phyloP scores from a whole-genome alignment of 1,140 invertebrate genomes.

The Brachionus angularis region DNA sequence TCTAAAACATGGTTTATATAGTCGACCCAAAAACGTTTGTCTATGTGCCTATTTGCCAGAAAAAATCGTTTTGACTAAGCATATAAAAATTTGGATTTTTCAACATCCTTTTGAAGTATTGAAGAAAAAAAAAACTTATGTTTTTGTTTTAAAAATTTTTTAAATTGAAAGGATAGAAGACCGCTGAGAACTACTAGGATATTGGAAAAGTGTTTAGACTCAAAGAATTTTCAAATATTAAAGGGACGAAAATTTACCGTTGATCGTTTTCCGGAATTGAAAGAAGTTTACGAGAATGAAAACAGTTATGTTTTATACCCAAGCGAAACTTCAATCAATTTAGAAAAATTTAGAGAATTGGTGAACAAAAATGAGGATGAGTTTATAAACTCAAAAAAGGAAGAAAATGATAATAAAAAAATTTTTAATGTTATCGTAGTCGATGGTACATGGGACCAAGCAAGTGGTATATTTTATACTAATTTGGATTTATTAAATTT shows the following conservation, averaged over 20 bases:
- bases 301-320: conserved; percentile 78
- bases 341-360: conserved; percentile 55
- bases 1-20: conserved; percentile 57
- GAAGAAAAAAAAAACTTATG: not conserved
- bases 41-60: conserved; percentile 77
- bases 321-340: conserved; percentile 68
- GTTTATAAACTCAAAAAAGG: not conserved
- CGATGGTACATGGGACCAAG: conserved; percentile 90
- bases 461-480: conserved; percentile 64
- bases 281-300: conserved; percentile 65
- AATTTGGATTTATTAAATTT: conserved; percentile 53
- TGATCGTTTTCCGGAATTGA: conserved; percentile 59
- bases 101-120: conserved; percentile 80
- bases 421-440: conserved; percentile 76
- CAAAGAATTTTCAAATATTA: conserved; percentile 71
- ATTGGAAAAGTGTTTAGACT: conserved; percentile 69
- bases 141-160: conserved; percentile 4
- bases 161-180: conserved; percentile 66
- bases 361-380: conserved; percentile 48
- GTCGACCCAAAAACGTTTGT: conserved; percentile 77
- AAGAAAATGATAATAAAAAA: conserved; percentile 38
- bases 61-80: conserved; percentile 50
- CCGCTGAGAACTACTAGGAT: conserved; percentile 82
- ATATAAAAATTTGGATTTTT: conserved; percentile 66
- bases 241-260: conserved; percentile 78